Conservation (phyloP, 2,113 vertebrate species). For the Nesogale talazaci region DNA sequence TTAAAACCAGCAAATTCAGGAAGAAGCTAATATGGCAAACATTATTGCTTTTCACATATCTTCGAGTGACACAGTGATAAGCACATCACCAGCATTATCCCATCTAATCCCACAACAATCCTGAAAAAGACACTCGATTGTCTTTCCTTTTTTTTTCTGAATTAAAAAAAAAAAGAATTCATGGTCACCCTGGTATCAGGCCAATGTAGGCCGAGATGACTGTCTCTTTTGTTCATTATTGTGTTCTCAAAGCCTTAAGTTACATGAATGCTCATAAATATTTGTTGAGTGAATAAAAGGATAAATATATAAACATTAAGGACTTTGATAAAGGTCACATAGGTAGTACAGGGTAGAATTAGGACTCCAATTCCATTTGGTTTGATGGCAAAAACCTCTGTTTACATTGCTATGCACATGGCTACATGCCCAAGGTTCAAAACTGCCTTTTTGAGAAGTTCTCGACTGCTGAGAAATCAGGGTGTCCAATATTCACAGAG, state of each 20-base stretch:
- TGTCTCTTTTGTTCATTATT: background rate
- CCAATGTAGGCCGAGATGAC: background rate
- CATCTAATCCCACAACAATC: background rate
- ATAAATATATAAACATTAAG: background rate
- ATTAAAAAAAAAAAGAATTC: background rate
- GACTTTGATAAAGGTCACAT: background rate
- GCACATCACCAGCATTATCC: background rate
- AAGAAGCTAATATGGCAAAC: background rate
- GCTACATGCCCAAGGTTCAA: background rate
- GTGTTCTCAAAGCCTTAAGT: background rate
- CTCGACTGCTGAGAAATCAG: background rate
- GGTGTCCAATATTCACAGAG: background rate
- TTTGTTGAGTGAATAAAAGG: conserved; percentile 16
- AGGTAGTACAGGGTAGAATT: background rate
- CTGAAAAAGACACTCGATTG: background rate
- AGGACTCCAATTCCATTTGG: background rate
- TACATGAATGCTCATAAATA: background rate
- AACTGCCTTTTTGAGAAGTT: background rate
- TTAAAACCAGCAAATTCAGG: conserved; percentile 18
- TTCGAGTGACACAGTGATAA: background rate
- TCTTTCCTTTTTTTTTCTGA: background rate
- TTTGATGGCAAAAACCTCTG: background rate
- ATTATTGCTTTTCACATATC: background rate
- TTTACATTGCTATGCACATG: background rate
- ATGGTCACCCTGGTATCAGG: background rate